Evolutionary conservation across 2,113 vertebrate genomes (phyloP), one percentile per base, ranked within the genome.

Genomic region (Syrmaticus mikado): DNA sequence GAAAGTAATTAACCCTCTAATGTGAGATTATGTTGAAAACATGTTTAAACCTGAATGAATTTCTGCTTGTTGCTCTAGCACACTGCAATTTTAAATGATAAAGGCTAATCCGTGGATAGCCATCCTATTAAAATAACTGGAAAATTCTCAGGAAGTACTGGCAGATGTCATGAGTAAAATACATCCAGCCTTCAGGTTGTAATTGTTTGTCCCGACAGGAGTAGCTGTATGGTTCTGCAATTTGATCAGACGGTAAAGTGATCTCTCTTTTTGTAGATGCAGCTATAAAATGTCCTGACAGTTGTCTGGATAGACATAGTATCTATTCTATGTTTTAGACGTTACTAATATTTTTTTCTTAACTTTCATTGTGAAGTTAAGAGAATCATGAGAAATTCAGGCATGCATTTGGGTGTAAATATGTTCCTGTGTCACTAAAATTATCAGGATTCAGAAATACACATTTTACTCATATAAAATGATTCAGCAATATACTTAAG

Each of bases 1-100:
- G 90, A 80, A 94, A 95, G 91, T 86, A 95, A 97, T 97, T 97
- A 96, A 96, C 93, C 80, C 82, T 95, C 88, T 95, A 96, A 96
- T 92, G 79, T 88, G 76, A 95, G 82, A 91, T 95, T 96, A 95
- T 90, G 66, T 71, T 95, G 71, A 57, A 95, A 96, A 88, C 48
- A 95, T 17, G 6, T 85, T 96, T 92, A 79, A 90, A 40, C 86
- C 90, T 85, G 55, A n/a, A 75, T 80, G 67, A 88, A 46, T 86
- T 77, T 96, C 91, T 91, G 28, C 8, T 34, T 89, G 61, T 86
- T 92, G n/a, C 48, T 79, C 28, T 77, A 78, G 22, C 32, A 79
- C 72, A 88, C 91, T 91, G 79, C 82, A 58, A 82, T 89, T 93
- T 86, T 92, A 75, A 91, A 70, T 82, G 1, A 89, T 85, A 87